Evolutionary conservation across 2,888 invertebrate species (phyloP), one percentile per base, ranked within the genome.

Genomic region (Orthosia gothica): DNA sequence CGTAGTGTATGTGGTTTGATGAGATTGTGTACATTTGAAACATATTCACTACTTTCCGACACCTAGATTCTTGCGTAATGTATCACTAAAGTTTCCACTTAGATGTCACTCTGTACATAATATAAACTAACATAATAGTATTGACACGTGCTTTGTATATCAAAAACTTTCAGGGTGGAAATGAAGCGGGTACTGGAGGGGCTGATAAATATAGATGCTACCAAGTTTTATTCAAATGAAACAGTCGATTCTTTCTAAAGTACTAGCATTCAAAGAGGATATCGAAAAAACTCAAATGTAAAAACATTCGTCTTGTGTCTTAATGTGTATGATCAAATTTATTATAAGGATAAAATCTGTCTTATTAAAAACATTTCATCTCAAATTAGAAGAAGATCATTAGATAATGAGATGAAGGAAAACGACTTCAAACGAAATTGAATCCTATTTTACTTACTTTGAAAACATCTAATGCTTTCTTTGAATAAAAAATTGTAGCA

Each of bases 1-100:
- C 79, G 76, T 87, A 88, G 87, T 87, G 84, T 89, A 88, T 89
- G 89, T 90, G 86, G 85, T 89, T 88, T 89, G 87, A 87, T 83
- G 79, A 83, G 66, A 75, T 69, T 83, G 69, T 75, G 73, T 73
- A 74, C 61, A 77, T 87, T 83, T 79, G 76, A 84, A 87, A 82
- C 87, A 87, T 86, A 82, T 83, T 82, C 84, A 89, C 84, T 87
- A 87, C 82, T 86, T 81, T 86, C 76, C 79, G 68, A 86, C 88
- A 89, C 85, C 83, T 89, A 82, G 80, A 82, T 71, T 76, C 73
- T 67, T 85, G 79, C 66, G 81, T 86, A 79, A 81, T 86, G 76
- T 82, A 85, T 85, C 89, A 90, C 89, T 74, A 79, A 78, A 83
- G 73, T 86, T 81, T 85, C 82, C 88, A 91, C 89, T 80, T 87